A percentile compares a stretch with the other conserved stretches of the same genome.
These are phyloP conservation scores for Noctua janthina DNA, from an alignment of 2,888 invertebrate genomes.

Conservation along the genomic window DNA sequence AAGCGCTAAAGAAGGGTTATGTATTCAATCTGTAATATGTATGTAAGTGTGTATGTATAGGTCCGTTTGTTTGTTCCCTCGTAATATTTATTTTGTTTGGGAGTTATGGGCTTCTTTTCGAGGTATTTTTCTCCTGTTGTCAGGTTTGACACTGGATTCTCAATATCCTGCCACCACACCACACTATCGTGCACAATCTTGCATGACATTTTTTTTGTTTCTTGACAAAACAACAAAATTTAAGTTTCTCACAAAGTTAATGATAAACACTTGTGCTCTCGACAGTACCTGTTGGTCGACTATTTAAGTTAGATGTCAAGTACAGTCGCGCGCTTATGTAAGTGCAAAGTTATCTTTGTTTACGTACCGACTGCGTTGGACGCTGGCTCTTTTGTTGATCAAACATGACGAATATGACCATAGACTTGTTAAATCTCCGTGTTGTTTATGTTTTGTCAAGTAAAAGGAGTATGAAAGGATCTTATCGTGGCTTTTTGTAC, in stretches of 20 bases:
- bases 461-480: background rate
- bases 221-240: background rate
- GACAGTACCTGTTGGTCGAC: conserved; percentile 83
- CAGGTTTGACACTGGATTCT: background rate
- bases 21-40: too few relatives aligned
- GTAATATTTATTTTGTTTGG: too few relatives aligned
- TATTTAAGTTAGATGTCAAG: conserved; percentile 84
- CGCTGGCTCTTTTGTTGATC: conserved; percentile 38
- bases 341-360: conserved; percentile 68
- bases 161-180: too few relatives aligned
- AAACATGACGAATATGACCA: background rate
- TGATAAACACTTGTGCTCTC: conserved; percentile 57
- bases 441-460: background rate
- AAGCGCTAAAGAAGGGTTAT: too few relatives aligned
- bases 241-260: background rate
- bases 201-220: background rate
- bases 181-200: background rate
- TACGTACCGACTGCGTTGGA: conserved; percentile 54
- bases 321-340: conserved; percentile 82
- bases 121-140: background rate
- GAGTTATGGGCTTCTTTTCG: background rate
- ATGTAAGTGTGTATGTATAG: too few relatives aligned
- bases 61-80: too few relatives aligned
- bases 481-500: too few relatives aligned
- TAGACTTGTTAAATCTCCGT: background rate